These are phyloP conservation scores for Scylla paramamosain DNA, from an alignment of 1,140 invertebrate genomes.

Conservation along the genomic window DNA sequence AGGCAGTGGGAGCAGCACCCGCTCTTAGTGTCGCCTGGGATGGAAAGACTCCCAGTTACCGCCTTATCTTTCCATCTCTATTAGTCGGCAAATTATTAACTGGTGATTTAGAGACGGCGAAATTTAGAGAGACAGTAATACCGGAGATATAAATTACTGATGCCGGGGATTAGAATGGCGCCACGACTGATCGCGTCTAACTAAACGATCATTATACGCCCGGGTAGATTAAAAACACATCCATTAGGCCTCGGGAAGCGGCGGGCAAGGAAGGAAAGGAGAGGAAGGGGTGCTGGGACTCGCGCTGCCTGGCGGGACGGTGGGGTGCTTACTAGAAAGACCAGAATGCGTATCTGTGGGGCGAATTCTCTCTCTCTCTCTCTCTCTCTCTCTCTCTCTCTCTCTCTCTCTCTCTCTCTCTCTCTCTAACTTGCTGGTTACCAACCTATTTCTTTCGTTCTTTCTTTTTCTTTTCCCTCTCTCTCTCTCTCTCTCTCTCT, in stretches of 20 bases:
- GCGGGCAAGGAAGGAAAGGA: background rate
- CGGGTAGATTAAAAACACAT: background rate
- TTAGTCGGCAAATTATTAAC: conserved; percentile 56
- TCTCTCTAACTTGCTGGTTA: background rate
- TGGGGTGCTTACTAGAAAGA: no score
- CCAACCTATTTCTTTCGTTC: background rate
- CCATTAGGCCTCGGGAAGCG: background rate
- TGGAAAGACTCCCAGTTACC: conserved; percentile 43
- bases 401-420: background rate
- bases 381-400: conserved; percentile 49
- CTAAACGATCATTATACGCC: background rate
- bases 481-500: background rate
- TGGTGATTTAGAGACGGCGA: conserved; percentile 25
- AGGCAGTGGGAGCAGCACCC: background rate
- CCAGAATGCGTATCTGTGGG: no score
- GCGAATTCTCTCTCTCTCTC: background rate
- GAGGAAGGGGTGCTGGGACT: background rate
- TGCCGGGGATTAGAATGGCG: background rate
- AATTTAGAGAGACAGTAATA: background rate
- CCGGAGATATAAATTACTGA: conserved; percentile 8
- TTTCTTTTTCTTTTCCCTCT: no score
- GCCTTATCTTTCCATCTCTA: conserved; percentile 59
- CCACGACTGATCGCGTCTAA: no score
- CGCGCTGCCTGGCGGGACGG: no score
- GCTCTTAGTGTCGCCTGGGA: conserved; percentile 15